Evolutionary conservation across 2,888 invertebrate species (phyloP).

Genomic region (Ashinkailepas kermadecensis): DNA sequence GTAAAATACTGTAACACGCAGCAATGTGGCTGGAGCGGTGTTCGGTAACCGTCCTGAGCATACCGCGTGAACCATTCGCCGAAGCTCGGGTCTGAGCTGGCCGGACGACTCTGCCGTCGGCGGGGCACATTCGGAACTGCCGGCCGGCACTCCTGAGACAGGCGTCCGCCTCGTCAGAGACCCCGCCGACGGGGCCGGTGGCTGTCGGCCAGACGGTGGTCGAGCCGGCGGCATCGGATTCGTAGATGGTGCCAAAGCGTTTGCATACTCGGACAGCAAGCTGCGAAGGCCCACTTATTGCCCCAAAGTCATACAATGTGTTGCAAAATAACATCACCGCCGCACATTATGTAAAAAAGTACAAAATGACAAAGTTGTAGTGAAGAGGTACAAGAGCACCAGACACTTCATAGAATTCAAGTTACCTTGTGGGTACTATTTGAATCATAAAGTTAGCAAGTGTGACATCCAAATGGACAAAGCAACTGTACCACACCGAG

Average conservation of each 20-base stretch:
- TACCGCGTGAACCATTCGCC: no score
- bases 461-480: constrained; percentile 5
- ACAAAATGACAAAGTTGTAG: constrained; percentile 3
- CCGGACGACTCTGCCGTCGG: no score
- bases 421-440: background rate
- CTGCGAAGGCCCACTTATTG: constrained; percentile 14
- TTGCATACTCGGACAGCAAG: background rate
- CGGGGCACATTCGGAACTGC: no score
- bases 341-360: constrained; percentile 10
- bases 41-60: no score
- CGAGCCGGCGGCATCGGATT: background rate
- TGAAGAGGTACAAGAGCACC: background rate
- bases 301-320: constrained; percentile 10
- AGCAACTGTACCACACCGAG: constrained; percentile 2
- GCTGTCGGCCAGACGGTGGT: background rate
- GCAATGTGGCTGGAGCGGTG: background rate
- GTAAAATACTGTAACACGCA: constrained; percentile 16
- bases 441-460: background rate
- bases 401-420: background rate
- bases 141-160: no score
- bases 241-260: background rate
- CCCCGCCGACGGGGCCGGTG: no score
- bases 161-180: no score
- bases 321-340: constrained; percentile 13
- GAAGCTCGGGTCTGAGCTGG: no score